Evolutionary conservation across 2,113 vertebrate genomes (phyloP).

Genomic region (Fukomys damarensis): DNA sequence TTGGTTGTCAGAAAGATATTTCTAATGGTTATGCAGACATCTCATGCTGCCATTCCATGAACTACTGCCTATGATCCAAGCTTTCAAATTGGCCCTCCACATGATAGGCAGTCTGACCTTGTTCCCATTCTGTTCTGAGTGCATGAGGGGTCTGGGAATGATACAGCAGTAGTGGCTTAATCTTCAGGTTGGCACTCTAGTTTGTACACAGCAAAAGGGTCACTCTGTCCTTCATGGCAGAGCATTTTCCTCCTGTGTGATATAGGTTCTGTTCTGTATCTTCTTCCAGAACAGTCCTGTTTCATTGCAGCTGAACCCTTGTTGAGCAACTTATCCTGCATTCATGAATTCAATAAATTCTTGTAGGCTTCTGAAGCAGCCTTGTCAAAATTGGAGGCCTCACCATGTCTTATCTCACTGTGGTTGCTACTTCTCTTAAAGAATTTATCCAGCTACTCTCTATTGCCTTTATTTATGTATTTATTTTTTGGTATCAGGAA

Average conservation of each 20-base stretch:
- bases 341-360: not conserved
- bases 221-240: not conserved
- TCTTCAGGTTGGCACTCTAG: not conserved
- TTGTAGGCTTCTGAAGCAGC: not conserved
- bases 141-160: not conserved
- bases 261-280: not conserved
- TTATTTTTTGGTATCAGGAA: no score
- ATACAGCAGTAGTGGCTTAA: not conserved
- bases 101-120: not conserved
- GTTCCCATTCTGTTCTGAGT: not conserved
- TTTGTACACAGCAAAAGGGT: not conserved
- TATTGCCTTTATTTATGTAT: not conserved
- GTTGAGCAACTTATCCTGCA: not conserved
- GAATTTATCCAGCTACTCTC: not conserved
- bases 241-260: not conserved
- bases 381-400: not conserved
- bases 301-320: not conserved
- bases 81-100: not conserved
- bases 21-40: not conserved
- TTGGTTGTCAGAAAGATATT: not conserved
- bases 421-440: not conserved
- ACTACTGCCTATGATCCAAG: not conserved
- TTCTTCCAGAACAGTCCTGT: not conserved
- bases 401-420: not conserved
- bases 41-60: not conserved